Evolutionary conservation across 2,797 vertebrate genomes (phyloP).

Genomic region (Notamacropus eugenii): DNA sequence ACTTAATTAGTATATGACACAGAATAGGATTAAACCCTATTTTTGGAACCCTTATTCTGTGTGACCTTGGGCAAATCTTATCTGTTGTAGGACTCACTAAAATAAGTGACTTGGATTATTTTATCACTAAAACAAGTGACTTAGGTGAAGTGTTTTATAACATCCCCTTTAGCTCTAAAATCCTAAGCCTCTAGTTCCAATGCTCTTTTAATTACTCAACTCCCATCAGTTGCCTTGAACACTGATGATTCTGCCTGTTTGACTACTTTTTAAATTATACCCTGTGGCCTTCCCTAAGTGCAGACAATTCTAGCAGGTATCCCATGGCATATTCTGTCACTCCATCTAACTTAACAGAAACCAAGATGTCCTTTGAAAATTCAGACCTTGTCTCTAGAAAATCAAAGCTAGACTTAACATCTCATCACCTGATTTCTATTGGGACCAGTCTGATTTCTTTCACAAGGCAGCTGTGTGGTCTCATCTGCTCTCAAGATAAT

Average conservation of each 20-base stretch:
- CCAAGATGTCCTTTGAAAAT: neutral
- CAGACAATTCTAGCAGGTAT: neutral
- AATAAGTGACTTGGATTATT: neutral
- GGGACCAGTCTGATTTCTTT: conserved; percentile 25
- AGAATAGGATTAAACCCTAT: neutral
- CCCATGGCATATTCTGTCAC: neutral
- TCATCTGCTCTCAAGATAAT: neutral
- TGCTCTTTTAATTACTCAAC: neutral
- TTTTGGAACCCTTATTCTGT: neutral
- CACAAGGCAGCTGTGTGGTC: neutral
- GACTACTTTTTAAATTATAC: neutral
- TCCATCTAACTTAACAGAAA: neutral
- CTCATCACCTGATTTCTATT: neutral
- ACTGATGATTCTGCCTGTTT: neutral
- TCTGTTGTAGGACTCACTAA: neutral
- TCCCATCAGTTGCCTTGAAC: neutral
- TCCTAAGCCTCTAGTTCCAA: neutral
- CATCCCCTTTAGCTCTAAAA: neutral
- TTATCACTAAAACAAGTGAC: neutral
- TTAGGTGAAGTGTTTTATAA: neutral
- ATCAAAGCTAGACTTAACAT: conserved; percentile 6
- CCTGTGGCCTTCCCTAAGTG: neutral
- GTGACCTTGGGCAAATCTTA: neutral
- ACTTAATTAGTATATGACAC: neutral
- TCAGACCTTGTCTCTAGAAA: neutral